phyloP scores from a whole-genome alignment of 2,113 vertebrate genomes.

The Rhodinocichla rosea region DNA sequence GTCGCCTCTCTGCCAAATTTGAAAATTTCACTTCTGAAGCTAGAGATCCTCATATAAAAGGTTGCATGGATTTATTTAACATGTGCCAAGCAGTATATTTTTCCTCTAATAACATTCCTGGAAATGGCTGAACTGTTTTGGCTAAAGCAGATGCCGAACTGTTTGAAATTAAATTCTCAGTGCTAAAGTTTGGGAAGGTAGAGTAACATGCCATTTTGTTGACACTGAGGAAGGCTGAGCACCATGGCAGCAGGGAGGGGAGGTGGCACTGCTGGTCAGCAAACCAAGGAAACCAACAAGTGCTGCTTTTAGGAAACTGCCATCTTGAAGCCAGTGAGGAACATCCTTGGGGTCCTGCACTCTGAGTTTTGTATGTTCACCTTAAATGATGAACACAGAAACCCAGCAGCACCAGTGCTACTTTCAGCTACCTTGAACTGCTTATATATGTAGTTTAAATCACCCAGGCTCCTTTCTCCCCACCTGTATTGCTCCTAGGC shows the following conservation, averaged over 20 bases:
- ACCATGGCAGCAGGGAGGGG: not conserved
- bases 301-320: not conserved
- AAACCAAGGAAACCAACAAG: not conserved
- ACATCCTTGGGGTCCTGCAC: no score
- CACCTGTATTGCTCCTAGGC: not conserved
- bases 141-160: not conserved
- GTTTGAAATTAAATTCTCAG: not conserved
- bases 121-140: not conserved
- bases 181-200: not conserved
- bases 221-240: not conserved
- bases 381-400: not conserved
- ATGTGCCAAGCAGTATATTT: not conserved
- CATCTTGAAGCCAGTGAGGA: not conserved
- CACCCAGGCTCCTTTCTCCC: not conserved
- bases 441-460: not conserved
- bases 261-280: not conserved
- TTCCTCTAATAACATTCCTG: constrained; percentile 4
- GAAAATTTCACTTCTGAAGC: not conserved
- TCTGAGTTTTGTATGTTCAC: not conserved
- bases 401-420: not conserved
- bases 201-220: not conserved
- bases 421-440: not conserved
- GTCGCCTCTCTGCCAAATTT: not conserved
- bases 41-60: not conserved
- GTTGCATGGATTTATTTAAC: not conserved